A percentile compares a stretch with the other conserved stretches of the same genome.
These are phyloP conservation scores for Ammodramus savannarum DNA, from an alignment of 2,113 vertebrate genomes.

Conservation along the genomic window DNA sequence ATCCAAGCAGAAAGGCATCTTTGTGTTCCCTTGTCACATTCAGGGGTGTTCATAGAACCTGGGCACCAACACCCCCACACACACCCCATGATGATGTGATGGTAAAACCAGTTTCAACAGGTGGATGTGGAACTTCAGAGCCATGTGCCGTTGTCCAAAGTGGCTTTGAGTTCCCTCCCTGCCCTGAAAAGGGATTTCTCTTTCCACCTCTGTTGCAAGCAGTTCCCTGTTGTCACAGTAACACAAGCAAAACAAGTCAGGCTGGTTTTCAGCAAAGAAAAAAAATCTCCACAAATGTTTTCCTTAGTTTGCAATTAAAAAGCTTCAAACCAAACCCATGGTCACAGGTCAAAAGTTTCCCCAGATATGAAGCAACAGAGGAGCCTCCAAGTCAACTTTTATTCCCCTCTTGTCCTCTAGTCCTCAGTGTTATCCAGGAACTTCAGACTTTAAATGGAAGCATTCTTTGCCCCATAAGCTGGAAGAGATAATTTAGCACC, in stretches of 20 bases:
- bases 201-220: neutral
- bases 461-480: neutral
- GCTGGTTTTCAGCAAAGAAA: neutral
- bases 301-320: neutral
- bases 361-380: neutral
- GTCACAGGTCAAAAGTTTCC: neutral
- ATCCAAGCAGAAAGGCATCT: neutral
- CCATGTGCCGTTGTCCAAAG: neutral
- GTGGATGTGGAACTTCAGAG: neutral
- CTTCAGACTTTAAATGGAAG: neutral
- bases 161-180: neutral
- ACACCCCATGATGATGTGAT: neutral
- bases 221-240: neutral
- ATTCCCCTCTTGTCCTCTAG: neutral
- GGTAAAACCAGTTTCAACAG: neutral
- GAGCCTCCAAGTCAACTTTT: neutral
- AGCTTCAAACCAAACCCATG: neutral
- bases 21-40: neutral
- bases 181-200: neutral
- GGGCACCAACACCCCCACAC: neutral
- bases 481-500: neutral
- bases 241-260: neutral
- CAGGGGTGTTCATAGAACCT: accelerated
- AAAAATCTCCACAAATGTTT: neutral
- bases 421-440: neutral